Evolutionary conservation across 2,797 vertebrate species (phyloP).

Genomic region (Eulemur albifrons): DNA sequence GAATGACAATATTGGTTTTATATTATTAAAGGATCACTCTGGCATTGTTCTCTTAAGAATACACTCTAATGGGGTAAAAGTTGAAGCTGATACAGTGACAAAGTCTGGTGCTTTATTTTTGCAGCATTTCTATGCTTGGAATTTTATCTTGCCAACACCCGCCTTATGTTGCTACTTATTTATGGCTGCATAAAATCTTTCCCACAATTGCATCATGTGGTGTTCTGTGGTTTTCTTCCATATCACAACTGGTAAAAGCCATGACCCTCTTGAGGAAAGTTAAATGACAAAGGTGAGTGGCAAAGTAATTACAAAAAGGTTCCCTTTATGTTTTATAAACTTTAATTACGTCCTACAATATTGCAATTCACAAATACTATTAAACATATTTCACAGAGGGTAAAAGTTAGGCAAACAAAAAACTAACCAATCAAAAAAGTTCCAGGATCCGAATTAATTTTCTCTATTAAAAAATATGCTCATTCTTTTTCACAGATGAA

Average conservation of each 20-base stretch:
- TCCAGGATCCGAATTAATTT: not conserved
- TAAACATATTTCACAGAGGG: constrained; percentile 8
- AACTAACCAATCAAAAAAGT: not conserved
- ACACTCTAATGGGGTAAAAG: not conserved
- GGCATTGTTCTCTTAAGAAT: not conserved
- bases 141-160: not conserved
- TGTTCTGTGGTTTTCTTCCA: not conserved
- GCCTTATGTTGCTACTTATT: constrained; percentile 29
- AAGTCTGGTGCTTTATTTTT: constrained; percentile 25
- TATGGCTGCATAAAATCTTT: constrained; percentile 22
- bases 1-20: not conserved
- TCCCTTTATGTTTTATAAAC: not conserved
- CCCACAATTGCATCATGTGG: not conserved
- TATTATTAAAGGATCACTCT: not conserved
- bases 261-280: constrained; percentile 16
- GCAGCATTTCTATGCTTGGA: not conserved
- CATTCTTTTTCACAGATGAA: not conserved
- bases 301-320: constrained; percentile 42
- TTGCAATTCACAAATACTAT: not conserved
- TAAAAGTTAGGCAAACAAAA: constrained; percentile 8
- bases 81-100: not conserved
- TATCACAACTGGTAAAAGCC: constrained; percentile 21
- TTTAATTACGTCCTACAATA: constrained; percentile 44
- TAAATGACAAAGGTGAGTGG: constrained; percentile 45
- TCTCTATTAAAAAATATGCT: not conserved